Base-by-base conservation (phyloP, 2,113 vertebrate species). In the Hypocryptadius cinnamomeus region DNA sequence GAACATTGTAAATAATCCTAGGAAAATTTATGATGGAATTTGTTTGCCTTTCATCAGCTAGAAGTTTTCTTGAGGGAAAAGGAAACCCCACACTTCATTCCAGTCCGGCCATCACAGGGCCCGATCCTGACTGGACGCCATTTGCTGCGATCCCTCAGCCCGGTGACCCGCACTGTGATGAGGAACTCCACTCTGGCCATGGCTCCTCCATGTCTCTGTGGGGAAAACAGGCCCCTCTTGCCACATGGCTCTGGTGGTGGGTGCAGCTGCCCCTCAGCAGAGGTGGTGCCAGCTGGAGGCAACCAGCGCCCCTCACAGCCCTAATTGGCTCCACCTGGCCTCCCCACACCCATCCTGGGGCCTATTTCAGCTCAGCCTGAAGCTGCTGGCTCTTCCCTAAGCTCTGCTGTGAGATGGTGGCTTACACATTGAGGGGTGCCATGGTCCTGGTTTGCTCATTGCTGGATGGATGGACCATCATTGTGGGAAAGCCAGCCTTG, bases 311-410 rank as follows among this genome's bases (percentile, higher is more conserved):
- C 21, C 30, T 56, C 56, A 35, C 0, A 0, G 35, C 40, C 48
- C 20, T 13, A 9, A 24, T 0, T 27, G 59, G 44, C 10, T 22
- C 4, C 30, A 73, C 33, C 23, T n/a, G 68, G 22, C 6, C 12
- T 4, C 11, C 40, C 15, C 31, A 8, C 15, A 2, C 20, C 17
- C 9, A 1, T 2, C 1, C 10, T 0, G 0, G 35, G 15, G 8
- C 16, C 15, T 8, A 45, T 63, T 85, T 60, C 12, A 72, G 42
- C 65, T 57, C 51, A 11, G 44, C 17, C 24, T 33, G 11, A 7
- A 31, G 2, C 0, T 1, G 0, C 0, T 4, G 3, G 0, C 0
- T 1, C 0, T 17, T 54, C 3, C 0, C 1, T 14, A 9, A 50
- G 30, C 33, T 39, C 15, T 51, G 7, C 2, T 19, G 3, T 1